Conservation (phyloP, 1,140 invertebrate species). For the Danaus plexippus region DNA sequence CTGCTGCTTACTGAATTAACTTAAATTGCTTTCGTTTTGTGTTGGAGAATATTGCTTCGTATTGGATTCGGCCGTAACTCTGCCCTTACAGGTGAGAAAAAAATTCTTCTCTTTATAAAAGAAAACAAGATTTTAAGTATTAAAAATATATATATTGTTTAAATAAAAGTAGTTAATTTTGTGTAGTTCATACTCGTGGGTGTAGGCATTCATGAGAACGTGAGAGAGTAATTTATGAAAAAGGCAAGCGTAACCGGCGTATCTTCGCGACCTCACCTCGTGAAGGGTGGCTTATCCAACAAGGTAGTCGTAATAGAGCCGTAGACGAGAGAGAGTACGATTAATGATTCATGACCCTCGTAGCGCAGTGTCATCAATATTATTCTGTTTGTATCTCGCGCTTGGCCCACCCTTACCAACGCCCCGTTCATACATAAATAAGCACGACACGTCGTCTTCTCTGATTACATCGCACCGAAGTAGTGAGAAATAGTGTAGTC, state of each 20-base stretch:
- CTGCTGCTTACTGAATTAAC: slow-evolving; percentile 69
- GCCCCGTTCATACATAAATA: slow-evolving; percentile 70
- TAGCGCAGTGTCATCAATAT: slow-evolving; percentile 69
- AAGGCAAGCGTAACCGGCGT: slow-evolving; percentile 38
- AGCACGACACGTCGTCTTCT: slow-evolving; percentile 70
- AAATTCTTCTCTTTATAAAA: not conserved
- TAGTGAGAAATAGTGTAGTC: slow-evolving; percentile 70
- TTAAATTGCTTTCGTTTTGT: slow-evolving; percentile 65
- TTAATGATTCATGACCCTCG: slow-evolving; percentile 71
- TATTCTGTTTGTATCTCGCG: slow-evolving; percentile 69
- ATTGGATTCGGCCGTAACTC: slow-evolving; percentile 44
- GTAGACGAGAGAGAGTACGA: slow-evolving; percentile 59
- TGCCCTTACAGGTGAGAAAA: slow-evolving; percentile 17
- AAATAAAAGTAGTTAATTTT: too few species aligned
- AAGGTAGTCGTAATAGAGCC: slow-evolving; percentile 67
- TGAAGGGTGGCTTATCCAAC: slow-evolving; percentile 63
- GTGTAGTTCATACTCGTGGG: not conserved
- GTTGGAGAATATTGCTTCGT: slow-evolving; percentile 43
- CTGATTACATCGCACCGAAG: slow-evolving; percentile 71
- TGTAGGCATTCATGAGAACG: slow-evolving; percentile 8
- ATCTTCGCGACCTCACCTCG: slow-evolving; percentile 37
- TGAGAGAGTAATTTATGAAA: slow-evolving; percentile 34
- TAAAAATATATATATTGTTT: not conserved
- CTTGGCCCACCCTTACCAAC: slow-evolving; percentile 63
- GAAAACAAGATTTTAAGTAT: not conserved